A percentile compares a stretch with the other conserved stretches of the same genome.
These are phyloP conservation scores for Xiphophorus hellerii DNA, from an alignment of 2,113 vertebrate species.

Conservation along the genomic window DNA sequence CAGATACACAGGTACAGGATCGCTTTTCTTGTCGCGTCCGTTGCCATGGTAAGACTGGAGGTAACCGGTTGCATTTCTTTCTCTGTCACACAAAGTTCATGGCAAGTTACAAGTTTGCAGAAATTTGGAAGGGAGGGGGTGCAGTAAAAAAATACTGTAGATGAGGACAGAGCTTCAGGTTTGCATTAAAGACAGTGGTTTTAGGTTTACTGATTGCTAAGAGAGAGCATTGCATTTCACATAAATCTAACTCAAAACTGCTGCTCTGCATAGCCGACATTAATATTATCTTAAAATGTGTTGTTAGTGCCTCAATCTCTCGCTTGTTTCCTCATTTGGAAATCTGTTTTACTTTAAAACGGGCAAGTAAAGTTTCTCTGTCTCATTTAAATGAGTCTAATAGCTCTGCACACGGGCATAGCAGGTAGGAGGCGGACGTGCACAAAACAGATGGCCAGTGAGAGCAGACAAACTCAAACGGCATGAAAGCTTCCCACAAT, in stretches of 20 bases:
- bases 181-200: constrained; percentile 16
- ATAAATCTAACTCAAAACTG: constrained; percentile 21
- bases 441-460: constrained; percentile 66
- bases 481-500: constrained; percentile 74
- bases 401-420: constrained; percentile 8
- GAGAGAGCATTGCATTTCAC: not conserved
- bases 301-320: not conserved
- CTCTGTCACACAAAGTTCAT: constrained; percentile 85
- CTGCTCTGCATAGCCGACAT: not conserved
- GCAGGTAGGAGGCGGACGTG: constrained; percentile 40
- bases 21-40: constrained; percentile 84
- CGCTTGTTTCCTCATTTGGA: not conserved
- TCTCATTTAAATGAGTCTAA: constrained; percentile 15
- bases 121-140: constrained; percentile 25
- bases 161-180: constrained; percentile 13
- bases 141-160: not conserved
- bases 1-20: constrained; percentile 84
- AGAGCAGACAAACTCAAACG: constrained; percentile 71
- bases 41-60: constrained; percentile 81
- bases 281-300: not conserved
- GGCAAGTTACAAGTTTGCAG: constrained; percentile 75
- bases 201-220: constrained; percentile 10
- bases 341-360: constrained; percentile 9
- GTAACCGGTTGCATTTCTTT: constrained; percentile 78
- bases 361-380: not conserved